Evolutionary conservation across 2,888 invertebrate species (phyloP).

Genomic region (Tortricodes alternella): DNA sequence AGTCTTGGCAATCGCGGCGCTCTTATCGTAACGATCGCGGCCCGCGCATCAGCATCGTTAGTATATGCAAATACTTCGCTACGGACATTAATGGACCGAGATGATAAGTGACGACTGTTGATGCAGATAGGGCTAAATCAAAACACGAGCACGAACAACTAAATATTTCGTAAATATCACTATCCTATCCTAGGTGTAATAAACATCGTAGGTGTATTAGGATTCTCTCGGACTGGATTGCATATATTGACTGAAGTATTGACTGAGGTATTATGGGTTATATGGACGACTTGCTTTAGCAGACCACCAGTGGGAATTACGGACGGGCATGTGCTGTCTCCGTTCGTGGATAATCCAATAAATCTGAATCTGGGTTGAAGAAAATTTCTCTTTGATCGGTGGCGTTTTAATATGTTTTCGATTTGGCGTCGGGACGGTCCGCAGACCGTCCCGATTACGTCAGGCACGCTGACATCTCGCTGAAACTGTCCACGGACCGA

Average conservation of each 20-base stretch:
- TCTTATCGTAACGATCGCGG: constrained; percentile 48
- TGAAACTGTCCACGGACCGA: constrained; percentile 59
- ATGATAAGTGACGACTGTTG: constrained; percentile 34
- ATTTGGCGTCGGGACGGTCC: constrained; percentile 66
- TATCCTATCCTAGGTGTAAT: too few species aligned
- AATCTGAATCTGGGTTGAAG: constrained; percentile 54
- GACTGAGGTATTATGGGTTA: constrained; percentile 5
- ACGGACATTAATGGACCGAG: constrained; percentile 34
- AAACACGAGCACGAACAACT: constrained; percentile 18
- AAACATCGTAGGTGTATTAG: too few species aligned
- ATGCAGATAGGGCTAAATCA: constrained; percentile 33
- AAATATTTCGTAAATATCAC: constrained; percentile 3
- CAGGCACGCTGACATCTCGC: constrained; percentile 59
- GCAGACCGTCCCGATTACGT: constrained; percentile 68
- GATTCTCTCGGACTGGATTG: too few species aligned
- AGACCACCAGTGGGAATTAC: constrained; percentile 39
- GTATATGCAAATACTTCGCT: constrained; percentile 34
- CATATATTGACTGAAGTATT: too few species aligned
- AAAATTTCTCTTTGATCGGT: constrained; percentile 73
- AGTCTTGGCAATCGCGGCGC: constrained; percentile 51
- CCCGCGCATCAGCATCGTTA: constrained; percentile 38
- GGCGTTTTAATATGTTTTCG: constrained; percentile 73
- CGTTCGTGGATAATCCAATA: constrained; percentile 47
- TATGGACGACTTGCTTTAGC: constrained; percentile 22
- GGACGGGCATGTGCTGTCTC: constrained; percentile 37